phyloP scores from a whole-genome alignment of 2,888 invertebrate species.

The Galeruca laticollis region DNA sequence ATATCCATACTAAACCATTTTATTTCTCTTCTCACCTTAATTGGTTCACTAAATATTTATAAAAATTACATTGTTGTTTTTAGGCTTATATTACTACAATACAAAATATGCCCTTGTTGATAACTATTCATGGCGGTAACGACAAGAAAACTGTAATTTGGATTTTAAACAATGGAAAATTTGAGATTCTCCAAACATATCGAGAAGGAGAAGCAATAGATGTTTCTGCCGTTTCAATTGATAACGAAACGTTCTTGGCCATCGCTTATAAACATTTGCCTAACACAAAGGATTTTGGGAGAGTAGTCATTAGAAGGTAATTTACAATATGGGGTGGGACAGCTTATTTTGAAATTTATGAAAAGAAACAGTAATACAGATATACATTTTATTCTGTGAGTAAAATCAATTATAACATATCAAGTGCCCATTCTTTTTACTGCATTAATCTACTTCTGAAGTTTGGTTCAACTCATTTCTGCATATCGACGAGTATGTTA shows the following conservation, averaged over 20 bases:
- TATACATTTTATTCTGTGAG: too few species aligned
- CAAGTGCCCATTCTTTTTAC: too few species aligned
- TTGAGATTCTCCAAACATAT: conserved; percentile 56
- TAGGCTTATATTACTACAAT: conserved; percentile 52
- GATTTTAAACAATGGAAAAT: conserved; percentile 53
- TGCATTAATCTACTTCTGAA: too few species aligned
- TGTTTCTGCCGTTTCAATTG: conserved; percentile 54
- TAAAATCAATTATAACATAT: too few species aligned
- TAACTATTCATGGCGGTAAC: conserved; percentile 50
- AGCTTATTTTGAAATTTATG: too few species aligned
- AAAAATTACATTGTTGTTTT: conserved; percentile 36
- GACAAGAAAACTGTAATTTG: conserved; percentile 55
- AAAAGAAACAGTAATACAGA: too few species aligned
- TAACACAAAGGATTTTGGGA: conserved; percentile 58
- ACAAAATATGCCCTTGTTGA: conserved; percentile 46
- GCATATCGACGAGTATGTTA: too few species aligned
- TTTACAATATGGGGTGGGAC: not conserved
- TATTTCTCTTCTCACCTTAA: too few species aligned
- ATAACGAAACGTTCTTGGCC: conserved; percentile 57
- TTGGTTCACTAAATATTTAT: not conserved
- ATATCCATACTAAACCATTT: too few species aligned
- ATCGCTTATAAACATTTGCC: conserved; percentile 58
- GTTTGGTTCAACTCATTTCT: too few species aligned
- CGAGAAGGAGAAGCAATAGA: conserved; percentile 56
- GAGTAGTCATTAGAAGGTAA: conserved; percentile 60